Percentiles rank a stretch among this genome's conserved stretches.
These are phyloP conservation scores for Nemotelus nigrinus DNA, from an alignment of 2,888 invertebrate species.

Conservation along the genomic window DNA sequence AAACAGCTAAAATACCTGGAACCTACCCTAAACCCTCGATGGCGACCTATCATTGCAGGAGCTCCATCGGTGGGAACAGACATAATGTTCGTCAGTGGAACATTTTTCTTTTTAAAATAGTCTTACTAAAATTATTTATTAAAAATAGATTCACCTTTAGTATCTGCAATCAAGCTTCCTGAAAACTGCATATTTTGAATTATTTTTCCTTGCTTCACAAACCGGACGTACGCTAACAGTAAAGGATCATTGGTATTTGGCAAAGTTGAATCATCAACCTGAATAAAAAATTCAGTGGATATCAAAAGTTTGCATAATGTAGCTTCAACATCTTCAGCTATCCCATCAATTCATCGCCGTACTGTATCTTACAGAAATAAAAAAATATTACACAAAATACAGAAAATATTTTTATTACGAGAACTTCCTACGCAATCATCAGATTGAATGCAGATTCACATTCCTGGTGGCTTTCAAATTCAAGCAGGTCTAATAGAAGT, in stretches of 20 bases:
- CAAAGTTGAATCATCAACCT: not conserved
- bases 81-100: slow-evolving; percentile 20
- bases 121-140: not conserved
- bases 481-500: too few species aligned
- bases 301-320: not conserved
- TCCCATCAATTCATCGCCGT: not conserved
- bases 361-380: not conserved
- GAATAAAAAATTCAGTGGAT: not conserved
- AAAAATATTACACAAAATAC: too few species aligned
- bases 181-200: slow-evolving; percentile 4
- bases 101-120: slow-evolving; percentile 15
- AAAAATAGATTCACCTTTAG: slow-evolving; percentile 26
- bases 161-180: slow-evolving; percentile 5
- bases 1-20: not conserved
- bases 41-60: slow-evolving; percentile 33
- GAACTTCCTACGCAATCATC: too few species aligned
- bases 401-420: too few species aligned
- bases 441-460: too few species aligned
- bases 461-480: too few species aligned
- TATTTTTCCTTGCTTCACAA: slow-evolving; percentile 7
- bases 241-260: not conserved
- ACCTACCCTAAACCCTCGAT: slow-evolving; percentile 4
- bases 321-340: not conserved
- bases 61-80: slow-evolving; percentile 35
- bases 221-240: not conserved